Percentiles rank a stretch among this genome's conserved stretches.
Conservation (phyloP, 2,888 invertebrate genomes). For the Ectropis crepuscularia region DNA sequence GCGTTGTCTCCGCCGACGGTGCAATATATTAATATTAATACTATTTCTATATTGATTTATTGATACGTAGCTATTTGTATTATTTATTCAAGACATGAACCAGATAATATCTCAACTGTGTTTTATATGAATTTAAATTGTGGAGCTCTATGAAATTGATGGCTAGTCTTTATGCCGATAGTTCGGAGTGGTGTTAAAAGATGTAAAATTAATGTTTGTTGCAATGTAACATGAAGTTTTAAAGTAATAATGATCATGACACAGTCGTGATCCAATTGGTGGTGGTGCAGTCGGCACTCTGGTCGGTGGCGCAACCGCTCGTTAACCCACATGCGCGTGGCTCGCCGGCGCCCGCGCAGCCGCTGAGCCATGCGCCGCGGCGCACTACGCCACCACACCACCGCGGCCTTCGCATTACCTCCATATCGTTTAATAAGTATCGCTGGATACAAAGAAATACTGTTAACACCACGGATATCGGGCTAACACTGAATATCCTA, state of each 20-base stretch:
- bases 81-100: slow-evolving; percentile 25
- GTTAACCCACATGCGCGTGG: slow-evolving; percentile 75
- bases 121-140: slow-evolving; percentile 19
- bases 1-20: slow-evolving; percentile 9
- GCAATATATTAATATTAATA: slow-evolving; percentile 19
- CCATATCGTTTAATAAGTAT: too few species aligned
- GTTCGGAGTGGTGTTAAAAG: slow-evolving; percentile 1
- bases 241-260: slow-evolving; percentile 50
- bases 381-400: neutral
- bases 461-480: too few species aligned
- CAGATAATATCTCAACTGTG: slow-evolving; percentile 16
- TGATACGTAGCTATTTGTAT: slow-evolving; percentile 7
- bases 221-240: slow-evolving; percentile 31
- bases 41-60: slow-evolving; percentile 25
- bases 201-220: slow-evolving; percentile 13
- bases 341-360: slow-evolving; percentile 14
- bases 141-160: too few species aligned
- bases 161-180: neutral
- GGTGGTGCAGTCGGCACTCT: slow-evolving; percentile 41
- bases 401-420: neutral
- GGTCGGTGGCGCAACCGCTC: slow-evolving; percentile 66
- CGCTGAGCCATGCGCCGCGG: neutral
- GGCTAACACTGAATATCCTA: too few species aligned
- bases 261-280: slow-evolving; percentile 55
- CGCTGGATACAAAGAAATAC: too few species aligned